Conservation (phyloP, 2,888 invertebrate species). For the Octodonta nipae region DNA sequence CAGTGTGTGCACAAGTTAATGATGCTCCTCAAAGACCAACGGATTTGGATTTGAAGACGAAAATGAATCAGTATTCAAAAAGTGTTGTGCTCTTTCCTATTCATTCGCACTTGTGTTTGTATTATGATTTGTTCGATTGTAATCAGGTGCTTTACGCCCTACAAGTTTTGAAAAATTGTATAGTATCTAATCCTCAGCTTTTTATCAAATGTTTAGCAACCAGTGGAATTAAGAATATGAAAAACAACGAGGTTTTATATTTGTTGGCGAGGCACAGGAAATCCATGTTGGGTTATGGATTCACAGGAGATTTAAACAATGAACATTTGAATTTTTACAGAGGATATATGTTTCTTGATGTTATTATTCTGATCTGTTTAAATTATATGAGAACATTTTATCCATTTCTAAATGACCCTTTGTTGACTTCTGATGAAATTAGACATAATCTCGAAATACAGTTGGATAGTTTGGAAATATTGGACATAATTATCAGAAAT, state of each 20-base stretch:
- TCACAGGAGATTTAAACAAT: slow-evolving; percentile 46
- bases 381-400: slow-evolving; percentile 72
- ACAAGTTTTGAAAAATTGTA: slow-evolving; percentile 57
- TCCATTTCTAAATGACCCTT: slow-evolving; percentile 55
- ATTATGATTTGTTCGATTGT: slow-evolving; percentile 66
- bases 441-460: slow-evolving; percentile 66
- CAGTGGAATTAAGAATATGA: slow-evolving; percentile 48
- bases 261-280: slow-evolving; percentile 63
- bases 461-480: slow-evolving; percentile 58
- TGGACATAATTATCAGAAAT: slow-evolving; percentile 58
- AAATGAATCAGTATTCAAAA: slow-evolving; percentile 21
- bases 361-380: slow-evolving; percentile 58
- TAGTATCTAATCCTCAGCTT: slow-evolving; percentile 55
- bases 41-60: slow-evolving; percentile 25
- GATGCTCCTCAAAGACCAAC: slow-evolving; percentile 17
- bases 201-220: slow-evolving; percentile 65
- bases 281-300: slow-evolving; percentile 62
- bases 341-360: slow-evolving; percentile 70
- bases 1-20: slow-evolving; percentile 33
- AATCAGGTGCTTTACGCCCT: slow-evolving; percentile 60
- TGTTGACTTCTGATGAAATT: slow-evolving; percentile 53
- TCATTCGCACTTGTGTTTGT: slow-evolving; percentile 72
- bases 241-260: slow-evolving; percentile 43
- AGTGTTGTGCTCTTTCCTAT: slow-evolving; percentile 51
- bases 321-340: slow-evolving; percentile 58